A percentile compares a stretch with the other conserved stretches of the same genome.
These are phyloP conservation scores for Channa striata DNA, from an alignment of 2,797 vertebrate species.

Conservation along the genomic window DNA sequence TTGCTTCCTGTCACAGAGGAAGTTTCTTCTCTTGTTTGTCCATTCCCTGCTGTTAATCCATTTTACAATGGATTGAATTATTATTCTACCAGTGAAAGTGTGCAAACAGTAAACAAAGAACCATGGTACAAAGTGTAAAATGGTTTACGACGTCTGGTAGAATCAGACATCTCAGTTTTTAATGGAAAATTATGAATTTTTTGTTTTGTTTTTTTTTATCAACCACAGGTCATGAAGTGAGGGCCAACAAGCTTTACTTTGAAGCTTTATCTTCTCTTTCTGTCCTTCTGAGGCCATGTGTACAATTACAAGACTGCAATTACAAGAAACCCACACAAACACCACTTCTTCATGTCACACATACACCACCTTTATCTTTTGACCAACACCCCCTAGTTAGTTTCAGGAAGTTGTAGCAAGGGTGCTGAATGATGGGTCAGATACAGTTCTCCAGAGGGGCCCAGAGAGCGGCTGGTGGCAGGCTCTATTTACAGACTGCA, in stretches of 20 bases:
- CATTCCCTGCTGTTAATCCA: not conserved
- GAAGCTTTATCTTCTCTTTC: slow-evolving; percentile 3
- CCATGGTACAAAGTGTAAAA: too few relatives aligned
- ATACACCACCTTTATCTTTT: slow-evolving; percentile 45
- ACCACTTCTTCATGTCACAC: slow-evolving; percentile 7
- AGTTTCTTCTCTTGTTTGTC: not conserved
- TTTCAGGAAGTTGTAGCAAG: slow-evolving; percentile 71
- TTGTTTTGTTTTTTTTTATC: too few relatives aligned
- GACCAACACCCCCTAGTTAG: slow-evolving; percentile 49
- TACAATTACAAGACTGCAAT: slow-evolving; percentile 20
- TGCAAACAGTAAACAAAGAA: too few relatives aligned
- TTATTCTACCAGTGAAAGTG: not conserved
- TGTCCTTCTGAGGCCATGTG: not conserved
- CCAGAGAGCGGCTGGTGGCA: slow-evolving; percentile 54
- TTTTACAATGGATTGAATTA: not conserved
- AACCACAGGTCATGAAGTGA: not conserved
- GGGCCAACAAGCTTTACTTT: not conserved
- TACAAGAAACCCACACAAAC: slow-evolving; percentile 25
- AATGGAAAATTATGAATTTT: not conserved
- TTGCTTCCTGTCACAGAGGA: not conserved
- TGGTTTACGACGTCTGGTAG: too few relatives aligned
- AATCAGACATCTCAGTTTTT: not conserved
- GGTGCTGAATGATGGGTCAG: slow-evolving; percentile 63
- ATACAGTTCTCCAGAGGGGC: slow-evolving; percentile 65
- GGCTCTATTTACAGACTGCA: slow-evolving; percentile 72